Percentiles rank a stretch among this genome's conserved stretches.
Conservation (phyloP, 2,797 vertebrate species). For the Helarctos malayanus region DNA sequence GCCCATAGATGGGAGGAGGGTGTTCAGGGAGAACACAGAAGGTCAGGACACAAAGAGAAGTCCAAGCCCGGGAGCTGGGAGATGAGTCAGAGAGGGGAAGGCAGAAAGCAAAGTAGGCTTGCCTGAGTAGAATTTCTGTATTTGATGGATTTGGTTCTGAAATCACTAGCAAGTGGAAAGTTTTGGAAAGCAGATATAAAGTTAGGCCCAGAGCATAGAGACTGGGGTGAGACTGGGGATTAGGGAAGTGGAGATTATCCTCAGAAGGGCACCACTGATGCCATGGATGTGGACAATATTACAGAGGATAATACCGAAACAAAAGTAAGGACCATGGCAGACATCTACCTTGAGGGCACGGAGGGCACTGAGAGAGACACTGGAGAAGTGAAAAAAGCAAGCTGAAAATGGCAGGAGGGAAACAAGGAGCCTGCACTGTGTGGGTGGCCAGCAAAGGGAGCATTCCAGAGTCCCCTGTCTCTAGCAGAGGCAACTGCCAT, state of each 20-base stretch:
- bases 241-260: not conserved
- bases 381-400: not conserved
- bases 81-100: not conserved
- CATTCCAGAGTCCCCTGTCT: not conserved
- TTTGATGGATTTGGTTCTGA: conserved; percentile 36
- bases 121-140: not conserved
- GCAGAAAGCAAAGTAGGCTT: not conserved
- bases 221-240: not conserved
- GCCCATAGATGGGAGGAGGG: not conserved
- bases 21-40: not conserved
- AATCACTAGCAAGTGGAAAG: not conserved
- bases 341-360: not conserved
- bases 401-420: not conserved
- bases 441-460: not conserved
- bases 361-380: not conserved
- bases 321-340: not conserved
- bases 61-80: not conserved
- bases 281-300: not conserved
- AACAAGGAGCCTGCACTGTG: not conserved
- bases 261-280: not conserved
- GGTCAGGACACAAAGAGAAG: not conserved
- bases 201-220: not conserved
- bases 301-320: not conserved
- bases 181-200: not conserved
- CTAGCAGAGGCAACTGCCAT: not conserved